Evolutionary conservation across 2,113 vertebrate species (phyloP).

Genomic region (Girardinichthys multiradiatus): DNA sequence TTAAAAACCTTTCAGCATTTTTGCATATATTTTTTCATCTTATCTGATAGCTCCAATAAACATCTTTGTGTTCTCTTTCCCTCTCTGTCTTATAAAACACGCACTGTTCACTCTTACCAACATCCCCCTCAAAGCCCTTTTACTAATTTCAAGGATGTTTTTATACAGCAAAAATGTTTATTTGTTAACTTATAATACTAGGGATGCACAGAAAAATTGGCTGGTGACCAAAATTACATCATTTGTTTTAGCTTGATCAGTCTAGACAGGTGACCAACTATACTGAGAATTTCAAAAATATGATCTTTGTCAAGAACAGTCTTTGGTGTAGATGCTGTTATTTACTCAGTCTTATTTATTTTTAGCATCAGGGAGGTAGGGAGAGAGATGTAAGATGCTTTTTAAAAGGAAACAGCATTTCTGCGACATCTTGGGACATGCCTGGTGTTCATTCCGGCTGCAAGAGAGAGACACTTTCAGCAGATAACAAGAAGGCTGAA

Average conservation of each 20-base stretch:
- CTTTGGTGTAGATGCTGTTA: no score
- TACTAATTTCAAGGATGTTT: slow-evolving; percentile 34
- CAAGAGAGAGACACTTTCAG: no score
- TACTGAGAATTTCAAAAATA: not conserved
- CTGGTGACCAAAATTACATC: no score
- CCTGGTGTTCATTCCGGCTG: no score
- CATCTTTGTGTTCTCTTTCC: not conserved
- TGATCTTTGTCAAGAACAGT: not conserved
- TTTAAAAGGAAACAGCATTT: no score
- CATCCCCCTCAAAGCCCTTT: slow-evolving; percentile 21
- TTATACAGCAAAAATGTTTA: slow-evolving; percentile 39
- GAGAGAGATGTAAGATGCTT: no score
- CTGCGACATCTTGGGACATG: no score
- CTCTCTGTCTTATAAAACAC: slow-evolving; percentile 32
- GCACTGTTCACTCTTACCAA: slow-evolving; percentile 14
- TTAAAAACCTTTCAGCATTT: not conserved
- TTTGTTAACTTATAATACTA: slow-evolving; percentile 16
- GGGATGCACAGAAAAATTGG: not conserved
- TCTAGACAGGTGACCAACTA: not conserved
- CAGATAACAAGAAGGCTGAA: no score
- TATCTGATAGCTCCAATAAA: slow-evolving; percentile 26
- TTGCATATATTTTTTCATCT: no score
- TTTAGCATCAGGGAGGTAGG: no score
- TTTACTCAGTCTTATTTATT: no score
- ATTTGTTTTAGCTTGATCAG: not conserved